These are phyloP conservation scores for Gavialis gangeticus DNA, from an alignment of 2,113 vertebrate genomes.

Conservation along the genomic window DNA sequence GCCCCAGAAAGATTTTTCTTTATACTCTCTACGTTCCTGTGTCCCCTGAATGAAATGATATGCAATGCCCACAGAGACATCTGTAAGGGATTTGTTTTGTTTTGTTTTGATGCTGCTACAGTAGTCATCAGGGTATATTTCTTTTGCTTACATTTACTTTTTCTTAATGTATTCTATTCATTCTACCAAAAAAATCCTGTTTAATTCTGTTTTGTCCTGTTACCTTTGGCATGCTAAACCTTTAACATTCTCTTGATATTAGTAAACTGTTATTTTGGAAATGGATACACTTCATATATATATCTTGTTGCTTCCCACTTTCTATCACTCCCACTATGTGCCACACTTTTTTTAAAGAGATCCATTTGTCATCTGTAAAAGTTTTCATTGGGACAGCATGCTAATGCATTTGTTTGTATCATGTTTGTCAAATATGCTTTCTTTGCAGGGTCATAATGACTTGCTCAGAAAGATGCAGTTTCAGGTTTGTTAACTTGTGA, in stretches of 20 bases:
- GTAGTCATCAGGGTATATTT: not conserved
- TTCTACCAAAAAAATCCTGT: not conserved
- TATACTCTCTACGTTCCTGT: too few relatives aligned
- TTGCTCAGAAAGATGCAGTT: not conserved
- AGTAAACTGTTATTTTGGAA: not conserved
- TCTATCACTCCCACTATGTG: not conserved
- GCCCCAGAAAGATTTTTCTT: too few relatives aligned
- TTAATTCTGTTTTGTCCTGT: not conserved
- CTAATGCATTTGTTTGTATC: not conserved
- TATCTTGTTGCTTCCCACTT: not conserved
- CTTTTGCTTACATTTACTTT: not conserved
- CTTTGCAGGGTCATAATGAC: not conserved
- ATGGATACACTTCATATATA: not conserved
- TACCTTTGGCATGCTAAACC: not conserved
- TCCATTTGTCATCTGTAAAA: not conserved
- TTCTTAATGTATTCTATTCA: not conserved
- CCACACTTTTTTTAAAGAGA: not conserved
- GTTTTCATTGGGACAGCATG: not conserved
- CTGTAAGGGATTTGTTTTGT: not conserved
- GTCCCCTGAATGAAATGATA: too few relatives aligned
- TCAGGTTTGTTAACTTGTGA: not conserved
- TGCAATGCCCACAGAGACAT: not conserved
- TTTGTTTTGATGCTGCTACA: not conserved
- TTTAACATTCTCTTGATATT: not conserved
- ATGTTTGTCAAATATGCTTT: not conserved